Conservation (phyloP, 1,140 invertebrate genomes). For the Maconellicoccus hirsutus region DNA sequence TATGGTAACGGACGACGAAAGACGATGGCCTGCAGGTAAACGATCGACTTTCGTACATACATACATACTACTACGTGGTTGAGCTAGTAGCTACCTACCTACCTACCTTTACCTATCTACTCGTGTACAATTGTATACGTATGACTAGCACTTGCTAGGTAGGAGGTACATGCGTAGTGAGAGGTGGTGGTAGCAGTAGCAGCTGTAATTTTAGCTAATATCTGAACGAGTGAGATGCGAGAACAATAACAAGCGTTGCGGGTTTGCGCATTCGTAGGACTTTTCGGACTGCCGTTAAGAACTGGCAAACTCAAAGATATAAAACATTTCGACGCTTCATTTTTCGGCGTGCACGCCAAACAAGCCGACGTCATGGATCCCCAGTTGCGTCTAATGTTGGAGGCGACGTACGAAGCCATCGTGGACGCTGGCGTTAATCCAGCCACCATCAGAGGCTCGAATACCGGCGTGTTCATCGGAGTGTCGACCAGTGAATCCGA, state of each 20-base stretch:
- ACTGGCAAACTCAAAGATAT: conserved; percentile 82
- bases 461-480: conserved; percentile 46
- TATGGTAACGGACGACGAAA: conserved; percentile 46
- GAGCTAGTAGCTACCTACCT: too few species aligned
- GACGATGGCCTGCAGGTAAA: conserved; percentile 38
- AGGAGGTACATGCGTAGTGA: too few species aligned
- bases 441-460: conserved; percentile 37
- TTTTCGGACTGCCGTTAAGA: conserved; percentile 70
- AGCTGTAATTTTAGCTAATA: too few species aligned
- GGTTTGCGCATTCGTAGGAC: conserved; percentile 34
- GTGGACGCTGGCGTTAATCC: conserved; percentile 36
- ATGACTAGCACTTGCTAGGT: too few species aligned
- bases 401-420: conserved; percentile 46
- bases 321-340: conserved; percentile 71
- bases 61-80: not conserved
- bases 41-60: not conserved
- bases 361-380: conserved; percentile 92
- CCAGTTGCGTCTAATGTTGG: conserved; percentile 75
- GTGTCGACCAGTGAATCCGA: conserved; percentile 25
- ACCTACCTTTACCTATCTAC: too few species aligned
- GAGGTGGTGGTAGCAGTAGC: too few species aligned
- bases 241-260: too few species aligned
- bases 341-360: conserved; percentile 83
- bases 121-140: too few species aligned
- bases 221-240: too few species aligned